Conservation (phyloP, 1,140 invertebrate species). For the Drosophila azteca region DNA sequence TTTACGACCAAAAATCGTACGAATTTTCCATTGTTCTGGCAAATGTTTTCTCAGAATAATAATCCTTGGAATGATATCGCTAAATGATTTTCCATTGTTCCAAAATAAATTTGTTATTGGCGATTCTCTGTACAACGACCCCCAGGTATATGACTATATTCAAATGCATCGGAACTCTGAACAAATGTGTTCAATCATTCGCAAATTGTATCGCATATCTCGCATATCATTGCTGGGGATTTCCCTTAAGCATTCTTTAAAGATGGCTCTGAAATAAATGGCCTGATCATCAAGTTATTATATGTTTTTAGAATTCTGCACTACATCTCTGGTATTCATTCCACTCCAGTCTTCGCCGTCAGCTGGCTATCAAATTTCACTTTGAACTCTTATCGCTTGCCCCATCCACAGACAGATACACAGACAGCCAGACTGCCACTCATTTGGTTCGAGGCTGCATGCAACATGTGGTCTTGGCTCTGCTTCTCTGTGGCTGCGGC, state of each 20-base stretch:
- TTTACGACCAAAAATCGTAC: too few relatives aligned
- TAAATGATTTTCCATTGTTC: too few relatives aligned
- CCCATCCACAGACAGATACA: slow-evolving; percentile 12
- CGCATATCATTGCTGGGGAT: neutral
- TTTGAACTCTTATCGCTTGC: slow-evolving; percentile 19
- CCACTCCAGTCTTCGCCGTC: slow-evolving; percentile 3
- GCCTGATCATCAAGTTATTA: slow-evolving; percentile 23
- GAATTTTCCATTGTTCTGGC: too few relatives aligned
- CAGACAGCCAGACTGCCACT: slow-evolving; percentile 1
- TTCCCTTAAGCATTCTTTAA: neutral
- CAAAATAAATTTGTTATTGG: too few relatives aligned
- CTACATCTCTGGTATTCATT: slow-evolving; percentile 20
- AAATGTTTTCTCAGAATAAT: too few relatives aligned
- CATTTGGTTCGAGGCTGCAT: slow-evolving; percentile 4
- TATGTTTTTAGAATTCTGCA: slow-evolving; percentile 17
- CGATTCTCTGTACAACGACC: slow-evolving; percentile 1
- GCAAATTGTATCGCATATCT: too few relatives aligned
- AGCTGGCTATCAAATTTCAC: slow-evolving; percentile 50
- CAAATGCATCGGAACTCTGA: neutral
- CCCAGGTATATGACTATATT: neutral
- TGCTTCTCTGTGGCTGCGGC: slow-evolving; percentile 16
- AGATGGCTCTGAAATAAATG: slow-evolving; percentile 23
- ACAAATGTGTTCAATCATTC: neutral
- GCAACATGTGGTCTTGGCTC: slow-evolving; percentile 49
- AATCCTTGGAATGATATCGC: too few relatives aligned